Conservation (phyloP, 2,797 vertebrate genomes). For the Parauchenoglanis ngamensis region DNA sequence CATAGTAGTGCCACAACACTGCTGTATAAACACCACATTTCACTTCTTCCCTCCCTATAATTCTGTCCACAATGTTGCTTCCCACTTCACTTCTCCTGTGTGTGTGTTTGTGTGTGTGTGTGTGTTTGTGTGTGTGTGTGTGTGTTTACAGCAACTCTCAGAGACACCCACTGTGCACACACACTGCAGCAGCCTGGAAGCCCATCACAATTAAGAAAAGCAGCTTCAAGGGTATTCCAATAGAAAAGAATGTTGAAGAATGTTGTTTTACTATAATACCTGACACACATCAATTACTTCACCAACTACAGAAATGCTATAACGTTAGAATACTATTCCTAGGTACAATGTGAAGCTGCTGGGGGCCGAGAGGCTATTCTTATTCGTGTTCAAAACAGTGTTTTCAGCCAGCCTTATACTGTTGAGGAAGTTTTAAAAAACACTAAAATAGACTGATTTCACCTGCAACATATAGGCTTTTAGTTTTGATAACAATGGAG, state of each 20-base stretch:
- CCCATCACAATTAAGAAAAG: slow-evolving; percentile 14
- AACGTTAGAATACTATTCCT: not conserved
- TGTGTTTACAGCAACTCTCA: not conserved
- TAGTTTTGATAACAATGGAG: too few species aligned
- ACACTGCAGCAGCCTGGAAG: not conserved
- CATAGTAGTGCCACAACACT: slow-evolving; percentile 39
- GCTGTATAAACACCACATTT: slow-evolving; percentile 30
- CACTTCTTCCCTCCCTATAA: not conserved
- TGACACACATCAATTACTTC: not conserved
- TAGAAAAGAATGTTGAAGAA: not conserved
- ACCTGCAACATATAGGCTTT: too few species aligned
- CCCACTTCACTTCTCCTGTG: slow-evolving; percentile 51
- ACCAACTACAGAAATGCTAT: not conserved
- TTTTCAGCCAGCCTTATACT: not conserved
- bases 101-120: slow-evolving; percentile 30
- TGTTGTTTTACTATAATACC: not conserved
- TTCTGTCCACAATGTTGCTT: slow-evolving; percentile 43
- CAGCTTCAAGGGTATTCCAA: not conserved
- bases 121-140: slow-evolving; percentile 38
- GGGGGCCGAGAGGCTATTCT: not conserved
- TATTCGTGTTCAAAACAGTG: not conserved
- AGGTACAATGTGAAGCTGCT: not conserved
- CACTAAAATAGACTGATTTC: too few species aligned
- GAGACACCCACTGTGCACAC: not conserved
- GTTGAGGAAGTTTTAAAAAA: not conserved